Evolutionary conservation across 2,113 vertebrate genomes (phyloP).

Genomic region (Cyprinus carpio): DNA sequence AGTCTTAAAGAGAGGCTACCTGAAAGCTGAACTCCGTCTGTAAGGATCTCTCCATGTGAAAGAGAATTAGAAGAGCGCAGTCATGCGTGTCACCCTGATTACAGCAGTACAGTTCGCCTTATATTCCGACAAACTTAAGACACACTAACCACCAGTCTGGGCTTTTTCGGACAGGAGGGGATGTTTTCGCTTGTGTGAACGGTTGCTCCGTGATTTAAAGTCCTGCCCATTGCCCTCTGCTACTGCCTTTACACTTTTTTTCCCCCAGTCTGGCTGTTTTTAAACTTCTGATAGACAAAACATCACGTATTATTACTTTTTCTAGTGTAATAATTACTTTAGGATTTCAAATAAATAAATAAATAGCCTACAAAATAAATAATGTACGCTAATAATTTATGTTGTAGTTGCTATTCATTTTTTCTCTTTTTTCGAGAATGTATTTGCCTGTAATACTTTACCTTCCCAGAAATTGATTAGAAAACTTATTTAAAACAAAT

Average conservation of each 20-base stretch:
- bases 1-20: constrained; percentile 32
- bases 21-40: constrained; percentile 41
- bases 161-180: constrained; percentile 14
- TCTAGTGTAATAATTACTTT: too few relatives aligned
- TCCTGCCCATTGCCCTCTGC: neutral
- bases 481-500: neutral
- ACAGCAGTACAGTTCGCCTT: constrained; percentile 49
- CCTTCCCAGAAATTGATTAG: neutral
- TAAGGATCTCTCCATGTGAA: constrained; percentile 41
- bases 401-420: too few relatives aligned
- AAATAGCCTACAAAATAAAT: too few relatives aligned
- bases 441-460: too few relatives aligned
- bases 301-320: neutral
- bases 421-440: too few relatives aligned
- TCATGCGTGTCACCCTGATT: constrained; percentile 59
- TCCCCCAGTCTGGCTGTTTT: neutral
- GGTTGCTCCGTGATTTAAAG: constrained; percentile 25
- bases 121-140: constrained; percentile 22
- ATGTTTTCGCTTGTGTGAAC: constrained; percentile 10
- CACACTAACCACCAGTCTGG: constrained; percentile 14
- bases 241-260: neutral
- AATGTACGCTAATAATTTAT: too few relatives aligned
- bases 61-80: constrained; percentile 46
- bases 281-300: neutral
- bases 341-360: too few relatives aligned